Evolutionary conservation across 2,888 invertebrate species (phyloP).

Genomic region (Orchesella flavescens): DNA sequence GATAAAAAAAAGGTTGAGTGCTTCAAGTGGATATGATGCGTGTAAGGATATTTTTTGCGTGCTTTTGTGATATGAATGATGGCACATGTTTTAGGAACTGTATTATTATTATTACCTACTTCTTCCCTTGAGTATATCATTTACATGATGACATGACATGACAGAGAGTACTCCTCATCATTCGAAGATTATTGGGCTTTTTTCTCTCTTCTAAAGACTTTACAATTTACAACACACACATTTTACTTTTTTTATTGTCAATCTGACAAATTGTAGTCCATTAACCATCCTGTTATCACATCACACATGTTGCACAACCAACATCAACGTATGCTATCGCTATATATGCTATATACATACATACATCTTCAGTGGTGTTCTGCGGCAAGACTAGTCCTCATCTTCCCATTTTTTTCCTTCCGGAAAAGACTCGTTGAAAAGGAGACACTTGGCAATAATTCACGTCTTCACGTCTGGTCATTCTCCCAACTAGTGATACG

Average conservation of each 20-base stretch:
- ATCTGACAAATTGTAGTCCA: conserved; percentile 42
- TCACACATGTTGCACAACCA: background rate
- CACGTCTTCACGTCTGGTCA: background rate
- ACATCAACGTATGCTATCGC: no score
- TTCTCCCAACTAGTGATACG: background rate
- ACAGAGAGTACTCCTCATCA: conserved; percentile 16
- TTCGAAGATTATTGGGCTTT: background rate
- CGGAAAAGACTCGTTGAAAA: conserved; percentile 18
- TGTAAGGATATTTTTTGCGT: background rate
- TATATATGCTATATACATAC: background rate
- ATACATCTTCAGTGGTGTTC: background rate
- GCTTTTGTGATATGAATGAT: no score
- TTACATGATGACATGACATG: conserved; percentile 41
- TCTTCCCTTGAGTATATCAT: background rate
- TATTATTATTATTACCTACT: conserved; percentile 1
- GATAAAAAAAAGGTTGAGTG: background rate
- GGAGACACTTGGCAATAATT: background rate
- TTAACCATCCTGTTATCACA: conserved; percentile 22
- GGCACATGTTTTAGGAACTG: background rate
- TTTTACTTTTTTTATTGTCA: conserved; percentile 28
- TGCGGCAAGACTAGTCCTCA: background rate
- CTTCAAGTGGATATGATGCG: background rate
- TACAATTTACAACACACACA: conserved; percentile 1
- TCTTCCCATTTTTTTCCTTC: conserved; percentile 20
- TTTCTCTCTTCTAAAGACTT: background rate